Evolutionary conservation across 2,888 invertebrate species (phyloP).

Genomic region (Neuroscelio doddi): DNA sequence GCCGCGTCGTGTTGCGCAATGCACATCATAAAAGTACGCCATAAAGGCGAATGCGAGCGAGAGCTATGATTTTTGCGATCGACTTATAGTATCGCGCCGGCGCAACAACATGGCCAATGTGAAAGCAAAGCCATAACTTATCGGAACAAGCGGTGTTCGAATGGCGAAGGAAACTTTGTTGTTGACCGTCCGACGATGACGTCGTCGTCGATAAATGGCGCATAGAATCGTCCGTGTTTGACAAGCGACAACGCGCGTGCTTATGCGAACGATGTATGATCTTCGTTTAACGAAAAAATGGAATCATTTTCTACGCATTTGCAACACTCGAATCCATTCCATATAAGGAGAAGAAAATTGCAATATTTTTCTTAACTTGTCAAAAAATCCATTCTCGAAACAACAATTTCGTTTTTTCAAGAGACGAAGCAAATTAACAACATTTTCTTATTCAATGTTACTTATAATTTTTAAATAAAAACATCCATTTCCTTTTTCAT

Average conservation of each 20-base stretch:
- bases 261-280: slow-evolving; percentile 11
- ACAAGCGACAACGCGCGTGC: slow-evolving; percentile 26
- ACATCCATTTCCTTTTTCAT: too few species aligned
- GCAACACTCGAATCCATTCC: not conserved
- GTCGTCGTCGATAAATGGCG: slow-evolving; percentile 39
- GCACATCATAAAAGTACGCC: too few species aligned
- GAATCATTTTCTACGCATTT: slow-evolving; percentile 16
- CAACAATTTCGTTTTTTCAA: too few species aligned
- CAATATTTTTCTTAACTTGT: not conserved
- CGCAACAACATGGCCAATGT: slow-evolving; percentile 21
- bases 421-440: too few species aligned
- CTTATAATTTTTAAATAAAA: too few species aligned
- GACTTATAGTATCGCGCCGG: slow-evolving; percentile 32
- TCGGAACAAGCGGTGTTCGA: slow-evolving; percentile 15
- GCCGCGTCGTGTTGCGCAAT: too few species aligned
- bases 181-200: slow-evolving; percentile 28
- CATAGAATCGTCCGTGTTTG: slow-evolving; percentile 28
- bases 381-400: too few species aligned
- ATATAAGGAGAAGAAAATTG: not conserved
- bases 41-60: too few species aligned
- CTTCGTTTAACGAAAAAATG: slow-evolving; percentile 22
- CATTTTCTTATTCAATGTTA: too few species aligned
- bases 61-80: too few species aligned
- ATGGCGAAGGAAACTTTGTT: slow-evolving; percentile 33
- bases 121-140: slow-evolving; percentile 40